Evolutionary conservation across 2,113 vertebrate species (phyloP).

Genomic region (Copsychus sechellarum): DNA sequence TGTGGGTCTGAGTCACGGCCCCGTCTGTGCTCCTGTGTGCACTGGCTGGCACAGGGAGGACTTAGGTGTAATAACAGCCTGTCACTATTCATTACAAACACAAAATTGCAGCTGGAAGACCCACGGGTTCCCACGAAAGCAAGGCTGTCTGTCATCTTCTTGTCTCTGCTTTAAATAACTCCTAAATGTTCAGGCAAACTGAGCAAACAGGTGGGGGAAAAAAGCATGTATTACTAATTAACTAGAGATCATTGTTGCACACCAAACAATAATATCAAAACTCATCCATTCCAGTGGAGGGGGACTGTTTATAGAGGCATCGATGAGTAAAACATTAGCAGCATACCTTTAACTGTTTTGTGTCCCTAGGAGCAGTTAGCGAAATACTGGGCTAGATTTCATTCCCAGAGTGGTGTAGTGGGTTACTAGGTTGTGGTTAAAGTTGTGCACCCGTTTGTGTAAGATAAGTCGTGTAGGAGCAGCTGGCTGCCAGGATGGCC

Average conservation of each 20-base stretch:
- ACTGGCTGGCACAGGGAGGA: not conserved
- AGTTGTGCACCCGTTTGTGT: not conserved
- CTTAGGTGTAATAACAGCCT: conserved; percentile 36
- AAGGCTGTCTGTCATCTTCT: not conserved
- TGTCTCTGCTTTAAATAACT: not conserved
- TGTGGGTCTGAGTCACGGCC: not conserved
- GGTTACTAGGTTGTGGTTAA: not conserved
- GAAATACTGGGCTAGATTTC: not conserved
- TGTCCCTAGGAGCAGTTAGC: not conserved
- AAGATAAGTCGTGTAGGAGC: not conserved
- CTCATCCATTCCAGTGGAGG: not conserved
- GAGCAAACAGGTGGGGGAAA: not conserved
- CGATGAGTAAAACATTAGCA: not conserved
- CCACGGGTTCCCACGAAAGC: not conserved
- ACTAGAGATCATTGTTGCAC: not conserved
- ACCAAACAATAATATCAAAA: not conserved
- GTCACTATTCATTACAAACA: not conserved
- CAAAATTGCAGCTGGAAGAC: not conserved
- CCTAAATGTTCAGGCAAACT: not conserved
- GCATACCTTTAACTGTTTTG: not conserved
- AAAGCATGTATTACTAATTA: not conserved
- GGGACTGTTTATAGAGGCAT: not conserved
- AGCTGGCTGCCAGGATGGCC: not conserved
- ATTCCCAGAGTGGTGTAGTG: not conserved
- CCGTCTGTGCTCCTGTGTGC: not conserved